These are phyloP conservation scores for Itoplectis maculator DNA, from an alignment of 2,888 invertebrate species.

Conservation along the genomic window DNA sequence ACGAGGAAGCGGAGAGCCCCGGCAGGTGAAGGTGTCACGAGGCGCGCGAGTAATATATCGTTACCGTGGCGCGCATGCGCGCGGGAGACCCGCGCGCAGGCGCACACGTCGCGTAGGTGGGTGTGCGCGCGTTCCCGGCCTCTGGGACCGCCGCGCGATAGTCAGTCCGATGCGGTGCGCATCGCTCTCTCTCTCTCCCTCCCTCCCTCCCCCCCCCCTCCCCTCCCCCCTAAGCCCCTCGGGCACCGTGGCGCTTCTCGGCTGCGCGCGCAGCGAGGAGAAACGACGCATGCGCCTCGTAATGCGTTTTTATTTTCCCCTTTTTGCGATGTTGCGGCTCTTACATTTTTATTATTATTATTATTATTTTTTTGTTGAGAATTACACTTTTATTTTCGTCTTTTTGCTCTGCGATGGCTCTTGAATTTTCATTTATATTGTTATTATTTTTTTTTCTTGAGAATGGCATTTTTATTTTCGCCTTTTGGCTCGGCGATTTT, in stretches of 20 bases:
- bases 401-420: too few species aligned
- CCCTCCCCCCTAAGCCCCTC: too few species aligned
- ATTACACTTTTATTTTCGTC: too few species aligned
- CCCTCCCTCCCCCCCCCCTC: too few species aligned
- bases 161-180: constrained; percentile 45
- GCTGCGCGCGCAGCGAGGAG: constrained; percentile 44
- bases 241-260: constrained; percentile 79
- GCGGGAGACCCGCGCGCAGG: constrained; percentile 64
- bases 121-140: constrained; percentile 68
- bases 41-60: constrained; percentile 83
- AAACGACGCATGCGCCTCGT: constrained; percentile 44
- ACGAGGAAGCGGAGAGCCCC: constrained; percentile 81
- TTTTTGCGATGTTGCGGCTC: constrained; percentile 27
- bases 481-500: too few species aligned
- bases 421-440: too few species aligned
- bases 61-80: too few species aligned
- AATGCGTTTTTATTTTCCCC: constrained; percentile 44
- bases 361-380: constrained; percentile 1
- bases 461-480: too few species aligned
- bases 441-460: too few species aligned
- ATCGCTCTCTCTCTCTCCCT: constrained; percentile 50
- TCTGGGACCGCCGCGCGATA: constrained; percentile 51
- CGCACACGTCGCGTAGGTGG: constrained; percentile 77
- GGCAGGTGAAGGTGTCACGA: constrained; percentile 85
- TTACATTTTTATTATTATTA: background rate